Percentiles rank a stretch among this genome's conserved stretches.
phyloP scores from a whole-genome alignment of 2,888 invertebrate genomes.

The Hydropsyche betteni region DNA sequence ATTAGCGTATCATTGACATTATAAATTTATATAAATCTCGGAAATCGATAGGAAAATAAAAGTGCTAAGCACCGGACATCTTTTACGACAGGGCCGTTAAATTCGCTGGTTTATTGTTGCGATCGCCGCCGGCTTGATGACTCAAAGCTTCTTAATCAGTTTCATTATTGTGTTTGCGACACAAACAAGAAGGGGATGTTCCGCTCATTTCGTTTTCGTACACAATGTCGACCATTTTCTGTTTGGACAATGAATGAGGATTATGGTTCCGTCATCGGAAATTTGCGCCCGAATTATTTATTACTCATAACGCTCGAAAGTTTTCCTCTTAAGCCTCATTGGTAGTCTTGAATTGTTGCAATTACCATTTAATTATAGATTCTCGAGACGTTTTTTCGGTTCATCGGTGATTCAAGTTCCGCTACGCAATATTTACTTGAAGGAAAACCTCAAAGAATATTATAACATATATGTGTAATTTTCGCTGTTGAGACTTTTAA shows the following conservation, averaged over 20 bases:
- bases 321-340: constrained; percentile 19
- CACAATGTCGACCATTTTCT: neutral
- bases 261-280: neutral
- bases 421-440: neutral
- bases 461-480: neutral
- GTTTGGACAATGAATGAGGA: neutral
- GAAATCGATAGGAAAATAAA: no score
- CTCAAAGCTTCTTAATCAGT: constrained; percentile 49
- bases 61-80: no score
- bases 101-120: constrained; percentile 44
- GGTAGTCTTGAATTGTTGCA: neutral
- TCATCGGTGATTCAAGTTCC: neutral
- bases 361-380: neutral
- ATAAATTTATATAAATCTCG: no score
- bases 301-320: no score
- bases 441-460: constrained; percentile 6
- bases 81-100: constrained; percentile 40
- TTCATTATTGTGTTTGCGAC: constrained; percentile 44
- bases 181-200: constrained; percentile 34
- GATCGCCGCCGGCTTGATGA: constrained; percentile 34
- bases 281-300: neutral
- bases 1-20: no score
- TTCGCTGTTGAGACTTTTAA: no score
- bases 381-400: neutral
- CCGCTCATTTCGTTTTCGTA: constrained; percentile 1